These are phyloP conservation scores for Leuciscus waleckii DNA, from an alignment of 2,797 vertebrate genomes.

Conservation along the genomic window DNA sequence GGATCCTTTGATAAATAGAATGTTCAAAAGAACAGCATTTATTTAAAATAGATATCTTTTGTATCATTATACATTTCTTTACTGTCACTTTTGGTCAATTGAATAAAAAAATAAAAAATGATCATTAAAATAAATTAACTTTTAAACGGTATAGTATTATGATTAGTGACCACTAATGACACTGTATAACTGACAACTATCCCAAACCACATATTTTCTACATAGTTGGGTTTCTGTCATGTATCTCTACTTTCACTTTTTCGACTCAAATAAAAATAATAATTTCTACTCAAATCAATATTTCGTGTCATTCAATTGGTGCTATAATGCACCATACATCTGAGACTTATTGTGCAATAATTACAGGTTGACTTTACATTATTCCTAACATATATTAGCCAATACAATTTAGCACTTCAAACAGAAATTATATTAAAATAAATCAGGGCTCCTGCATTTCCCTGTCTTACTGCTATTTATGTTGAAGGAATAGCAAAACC, in stretches of 20 bases:
- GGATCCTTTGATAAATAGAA: neutral
- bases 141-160: neutral
- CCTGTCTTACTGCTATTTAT: neutral
- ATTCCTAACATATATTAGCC: neutral
- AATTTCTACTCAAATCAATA: neutral
- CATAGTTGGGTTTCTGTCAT: neutral
- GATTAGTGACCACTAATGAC: neutral
- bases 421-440: neutral
- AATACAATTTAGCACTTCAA: neutral
- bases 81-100: neutral
- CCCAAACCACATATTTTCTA: neutral
- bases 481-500: neutral
- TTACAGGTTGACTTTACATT: neutral
- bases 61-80: neutral
- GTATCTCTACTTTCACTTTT: neutral
- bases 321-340: neutral
- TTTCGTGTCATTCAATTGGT: neutral
- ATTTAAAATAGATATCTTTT: neutral
- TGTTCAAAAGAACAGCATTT: neutral
- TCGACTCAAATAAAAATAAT: neutral
- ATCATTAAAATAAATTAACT: neutral
- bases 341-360: neutral
- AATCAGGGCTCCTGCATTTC: neutral
- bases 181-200: neutral
- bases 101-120: no score